Evolutionary conservation across 2,113 vertebrate species (phyloP), one percentile per base, ranked within the genome.

Genomic region (Channa argus): DNA sequence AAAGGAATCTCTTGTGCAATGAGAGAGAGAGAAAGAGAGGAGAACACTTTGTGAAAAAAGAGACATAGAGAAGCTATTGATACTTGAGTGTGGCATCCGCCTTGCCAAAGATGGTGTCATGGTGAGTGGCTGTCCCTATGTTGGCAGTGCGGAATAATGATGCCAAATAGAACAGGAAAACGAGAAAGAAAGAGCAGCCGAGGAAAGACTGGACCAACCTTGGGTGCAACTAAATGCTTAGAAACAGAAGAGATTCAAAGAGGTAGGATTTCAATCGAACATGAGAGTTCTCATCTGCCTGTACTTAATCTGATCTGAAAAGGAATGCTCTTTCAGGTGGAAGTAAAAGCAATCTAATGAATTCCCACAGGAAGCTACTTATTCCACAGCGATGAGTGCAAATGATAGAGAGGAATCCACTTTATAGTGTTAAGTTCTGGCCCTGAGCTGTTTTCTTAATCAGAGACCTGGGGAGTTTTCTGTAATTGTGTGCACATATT

Each of bases 361-460:
- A 91, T 92, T 92, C 89, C 84, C 89, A 89, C 61, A 89, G 90
- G 87, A 90, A 87, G 79, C 71, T 74, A 74, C 87, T 89, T 86
- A 82, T 82, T 85, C 79, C 76, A 55, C 64, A 63, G 70, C 86
- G 88, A 88, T 88, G 83, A 91, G 88, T 46, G 61, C 63, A 63
- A 80, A 89, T 86, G 86, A 89, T 82, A 83, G 82, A 86, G 77
- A 85, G 71, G 80, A 79, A 83, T 77, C 77, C 72, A 86, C 80
- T 87, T 88, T 75, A 88, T 83, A 56, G 79, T 87, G 79, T 86
- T 89, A 84, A 86, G 76, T 88, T 77, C 65, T 71, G 83, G 63
- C 84, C 83, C 77, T 80, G 82, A 81, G 85, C 81, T 87, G 83
- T 87, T 86, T 85, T 86, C 62, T 55, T 81, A 85, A 92, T 91